These are phyloP conservation scores for Corbicula japonica DNA, from an alignment of 2,888 invertebrate genomes.

Conservation along the genomic window DNA sequence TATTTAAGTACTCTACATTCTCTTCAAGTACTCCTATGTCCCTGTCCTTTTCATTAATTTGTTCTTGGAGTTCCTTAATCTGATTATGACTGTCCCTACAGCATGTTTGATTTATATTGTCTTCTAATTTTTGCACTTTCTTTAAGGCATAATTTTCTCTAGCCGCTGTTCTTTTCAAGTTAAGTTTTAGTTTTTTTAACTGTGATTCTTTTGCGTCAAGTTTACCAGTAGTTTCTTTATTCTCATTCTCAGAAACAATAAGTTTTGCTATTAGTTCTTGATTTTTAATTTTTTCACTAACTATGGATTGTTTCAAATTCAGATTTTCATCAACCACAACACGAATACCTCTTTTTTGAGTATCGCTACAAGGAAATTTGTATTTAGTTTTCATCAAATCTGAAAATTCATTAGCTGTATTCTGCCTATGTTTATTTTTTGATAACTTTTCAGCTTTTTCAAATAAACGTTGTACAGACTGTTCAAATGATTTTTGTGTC, in stretches of 20 bases:
- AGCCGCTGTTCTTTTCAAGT: slow-evolving; percentile 30
- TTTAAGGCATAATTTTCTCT: slow-evolving; percentile 31
- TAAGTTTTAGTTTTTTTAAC: slow-evolving; percentile 9
- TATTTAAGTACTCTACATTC: slow-evolving; percentile 25
- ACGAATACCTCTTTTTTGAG: slow-evolving; percentile 22
- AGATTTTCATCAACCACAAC: slow-evolving; percentile 6
- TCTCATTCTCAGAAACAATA: slow-evolving; percentile 13
- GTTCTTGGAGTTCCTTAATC: slow-evolving; percentile 12
- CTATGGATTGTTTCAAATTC: slow-evolving; percentile 12
- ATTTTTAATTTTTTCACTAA: slow-evolving; percentile 25
- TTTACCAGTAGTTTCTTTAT: neutral
- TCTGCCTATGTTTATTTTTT: slow-evolving; percentile 39
- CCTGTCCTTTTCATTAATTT: slow-evolving; percentile 16
- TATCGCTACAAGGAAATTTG: slow-evolving; percentile 22
- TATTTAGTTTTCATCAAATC: slow-evolving; percentile 8
- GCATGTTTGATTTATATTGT: slow-evolving; percentile 19
- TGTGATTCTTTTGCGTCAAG: slow-evolving; percentile 6
- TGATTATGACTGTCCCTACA: slow-evolving; percentile 5
- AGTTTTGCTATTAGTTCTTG: slow-evolving; percentile 31
- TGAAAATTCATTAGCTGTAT: slow-evolving; percentile 12
- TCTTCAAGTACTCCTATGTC: slow-evolving; percentile 16
- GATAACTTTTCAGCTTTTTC: slow-evolving; percentile 15
- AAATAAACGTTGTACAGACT: slow-evolving; percentile 3
- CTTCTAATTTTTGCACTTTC: slow-evolving; percentile 31
- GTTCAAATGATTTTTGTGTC: slow-evolving; percentile 8